Base-by-base conservation (phyloP, 2,797 vertebrate species). In the Sebastes iracundus region DNA sequence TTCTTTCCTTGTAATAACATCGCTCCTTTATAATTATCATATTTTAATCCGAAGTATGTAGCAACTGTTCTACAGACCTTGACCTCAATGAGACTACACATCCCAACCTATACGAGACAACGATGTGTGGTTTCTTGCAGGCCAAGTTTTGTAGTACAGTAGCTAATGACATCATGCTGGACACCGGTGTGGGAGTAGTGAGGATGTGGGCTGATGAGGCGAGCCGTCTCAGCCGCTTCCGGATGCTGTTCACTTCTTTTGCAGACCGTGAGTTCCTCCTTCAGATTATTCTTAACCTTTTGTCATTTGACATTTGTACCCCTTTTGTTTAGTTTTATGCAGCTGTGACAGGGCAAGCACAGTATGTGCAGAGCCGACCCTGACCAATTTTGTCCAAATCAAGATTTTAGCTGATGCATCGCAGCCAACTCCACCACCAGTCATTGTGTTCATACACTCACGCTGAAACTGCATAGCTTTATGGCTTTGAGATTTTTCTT, bases 111-210 rank as follows among this genome's bases (percentile, higher is more conserved):
- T 65, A 65, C 75, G 25, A 80, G 62, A 65, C 70, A 85, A 75
- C 56, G 53, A 20, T 83, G 70, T 82, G 80, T 72, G 86, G 79
- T 92, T 83, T 89, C 77, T 90, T 90, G 72, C 88, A 95, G 94
- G 97, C 98, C 82, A 99, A 99, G 91, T 99, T 98, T 86, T 99
- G 98, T 95, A 99, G 98, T 88, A 99, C 98, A 0, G 97, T 99
- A 81, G 98, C 98, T 67, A 99, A 97, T 0, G 98, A 99, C 7
- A 90, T 99, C 53, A 98, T 87, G 81, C 95, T 99, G 79, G 97
- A 97, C 85, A 97, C 96, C 0, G 96, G 96, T 13, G 95, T 96
- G 0, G 98, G 96, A 0, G 98, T 99, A 38, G 94, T 99, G 27
- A 94, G 98, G 23, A 98, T 99, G 97, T 99, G 98, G 98, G 97